A percentile compares a stretch with the other conserved stretches of the same genome.
phyloP scores from a whole-genome alignment of 2,113 vertebrate genomes.

The Rhadina sibilatrix region DNA sequence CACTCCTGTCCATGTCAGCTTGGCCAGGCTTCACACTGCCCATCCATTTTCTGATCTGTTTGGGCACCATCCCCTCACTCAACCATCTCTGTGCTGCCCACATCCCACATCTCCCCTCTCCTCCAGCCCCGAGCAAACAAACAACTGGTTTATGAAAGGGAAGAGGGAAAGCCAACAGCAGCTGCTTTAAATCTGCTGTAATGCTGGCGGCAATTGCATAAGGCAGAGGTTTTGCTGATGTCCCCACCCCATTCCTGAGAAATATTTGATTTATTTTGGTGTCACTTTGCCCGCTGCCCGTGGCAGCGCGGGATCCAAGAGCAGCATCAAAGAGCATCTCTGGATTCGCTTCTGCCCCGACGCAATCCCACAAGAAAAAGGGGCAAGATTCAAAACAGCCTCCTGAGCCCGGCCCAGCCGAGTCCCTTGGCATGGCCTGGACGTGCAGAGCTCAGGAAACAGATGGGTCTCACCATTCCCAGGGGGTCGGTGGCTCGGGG shows the following conservation, averaged over 20 bases:
- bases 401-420: neutral
- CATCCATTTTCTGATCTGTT: neutral
- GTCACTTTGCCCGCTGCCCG: conserved; percentile 14
- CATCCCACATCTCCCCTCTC: neutral
- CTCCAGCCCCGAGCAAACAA: neutral
- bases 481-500: neutral
- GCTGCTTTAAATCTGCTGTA: conserved; percentile 63
- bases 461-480: conserved; percentile 19
- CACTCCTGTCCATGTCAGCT: fast-evolving
- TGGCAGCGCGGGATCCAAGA: neutral
- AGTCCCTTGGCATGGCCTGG: conserved; percentile 12
- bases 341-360: conserved; percentile 16
- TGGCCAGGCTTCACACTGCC: neutral
- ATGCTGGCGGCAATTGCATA: conserved; percentile 39
- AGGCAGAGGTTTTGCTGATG: conserved; percentile 49
- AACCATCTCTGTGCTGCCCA: neutral
- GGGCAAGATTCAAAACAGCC: conserved; percentile 39
- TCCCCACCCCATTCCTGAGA: conserved; percentile 60
- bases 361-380: conserved; percentile 16
- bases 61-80: neutral
- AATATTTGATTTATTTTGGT: conserved; percentile 36
- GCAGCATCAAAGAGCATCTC: conserved; percentile 53
- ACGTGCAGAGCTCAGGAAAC: neutral
- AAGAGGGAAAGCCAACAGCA: conserved; percentile 56
- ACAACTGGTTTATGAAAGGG: neutral